Conservation (phyloP, 1,140 invertebrate genomes). For the Drosophila parabipectinata region DNA sequence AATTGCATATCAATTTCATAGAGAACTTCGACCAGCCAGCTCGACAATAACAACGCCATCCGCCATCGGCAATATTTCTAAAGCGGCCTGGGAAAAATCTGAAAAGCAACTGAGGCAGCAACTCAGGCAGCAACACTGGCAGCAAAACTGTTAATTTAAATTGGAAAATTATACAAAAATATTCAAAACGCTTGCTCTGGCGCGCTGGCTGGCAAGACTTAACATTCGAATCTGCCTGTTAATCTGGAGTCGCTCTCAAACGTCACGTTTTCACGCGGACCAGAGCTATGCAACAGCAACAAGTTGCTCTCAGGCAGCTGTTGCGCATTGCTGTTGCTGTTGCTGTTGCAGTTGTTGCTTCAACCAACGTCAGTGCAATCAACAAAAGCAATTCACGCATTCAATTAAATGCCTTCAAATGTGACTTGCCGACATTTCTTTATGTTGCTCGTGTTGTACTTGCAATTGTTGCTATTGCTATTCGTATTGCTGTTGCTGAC, state of each 20-base stretch:
- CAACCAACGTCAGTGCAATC: constrained; percentile 58
- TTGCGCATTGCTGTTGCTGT: neutral
- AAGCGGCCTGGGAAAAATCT: constrained; percentile 76
- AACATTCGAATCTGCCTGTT: constrained; percentile 77
- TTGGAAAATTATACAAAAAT: constrained; percentile 83
- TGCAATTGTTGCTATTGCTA: constrained; percentile 28
- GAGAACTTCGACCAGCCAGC: constrained; percentile 34
- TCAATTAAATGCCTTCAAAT: constrained; percentile 83
- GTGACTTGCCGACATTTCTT: constrained; percentile 74
- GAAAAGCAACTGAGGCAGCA: constrained; percentile 2
- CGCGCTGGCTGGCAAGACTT: constrained; percentile 22
- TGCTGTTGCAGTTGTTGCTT: constrained; percentile 6
- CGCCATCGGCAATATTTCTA: constrained; percentile 47
- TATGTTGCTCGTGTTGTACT: constrained; percentile 21
- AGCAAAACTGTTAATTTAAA: constrained; percentile 78
- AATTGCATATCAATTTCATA: constrained; percentile 56
- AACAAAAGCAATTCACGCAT: constrained; percentile 82
- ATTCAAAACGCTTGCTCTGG: constrained; percentile 65
- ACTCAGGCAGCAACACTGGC: constrained; percentile 19
- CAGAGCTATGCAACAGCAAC: constrained; percentile 58
- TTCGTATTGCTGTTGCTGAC: constrained; percentile 13
- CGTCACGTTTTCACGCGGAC: constrained; percentile 80
- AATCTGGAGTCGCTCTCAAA: constrained; percentile 72
- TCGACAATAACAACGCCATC: constrained; percentile 40
- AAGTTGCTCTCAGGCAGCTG: constrained; percentile 38